Evolutionary conservation across 2,797 vertebrate genomes (phyloP), one percentile per base, ranked within the genome.

Genomic region (Bradypodion ventrale): DNA sequence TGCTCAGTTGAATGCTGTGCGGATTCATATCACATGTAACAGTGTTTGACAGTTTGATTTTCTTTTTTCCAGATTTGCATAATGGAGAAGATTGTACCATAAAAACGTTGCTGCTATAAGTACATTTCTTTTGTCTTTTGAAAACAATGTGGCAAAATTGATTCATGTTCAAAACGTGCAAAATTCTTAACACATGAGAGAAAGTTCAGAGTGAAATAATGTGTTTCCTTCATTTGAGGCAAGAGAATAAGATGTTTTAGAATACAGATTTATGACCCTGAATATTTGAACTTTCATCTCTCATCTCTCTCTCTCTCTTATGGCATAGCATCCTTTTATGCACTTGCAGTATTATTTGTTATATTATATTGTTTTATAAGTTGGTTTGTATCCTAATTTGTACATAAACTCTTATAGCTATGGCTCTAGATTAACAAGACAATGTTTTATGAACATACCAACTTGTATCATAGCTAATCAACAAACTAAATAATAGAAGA

Each of bases 401-500:
- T 49, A 49, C 13, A 49, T 49, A 49, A 49, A 49, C 49, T 80
- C 65, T 69, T 40, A 93, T 91, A 89, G 89, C 87, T 73, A 70
- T 86, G 90, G 83, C 82, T 87, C 87, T 90, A 92, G 93, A 93
- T 87, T 93, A 94, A 92, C 40, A 87, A 83, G 49, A 49, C 32
- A 25, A 32, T 35, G n/a, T 56, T 16, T 13, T 56, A 56, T 88
- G 74, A 15, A 32, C 32, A 13, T 56, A 60, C 9, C 49, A 59
- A 60, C 52, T 52, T 60, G 35, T 37, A 76, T 60, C 93, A 94
- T 87, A 92, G 92, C 80, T 83, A 88, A 90, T 52, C 52, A 2
- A 56, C 52, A 56, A 13, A 56, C 16, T 56, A 21, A 82, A 94
- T 74, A 75, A 87, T 82, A 68, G 91, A 93, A 75, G 78, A 83